These are phyloP conservation scores for Malurus cyaneus DNA, from an alignment of 2,113 vertebrate genomes.

Conservation along the genomic window DNA sequence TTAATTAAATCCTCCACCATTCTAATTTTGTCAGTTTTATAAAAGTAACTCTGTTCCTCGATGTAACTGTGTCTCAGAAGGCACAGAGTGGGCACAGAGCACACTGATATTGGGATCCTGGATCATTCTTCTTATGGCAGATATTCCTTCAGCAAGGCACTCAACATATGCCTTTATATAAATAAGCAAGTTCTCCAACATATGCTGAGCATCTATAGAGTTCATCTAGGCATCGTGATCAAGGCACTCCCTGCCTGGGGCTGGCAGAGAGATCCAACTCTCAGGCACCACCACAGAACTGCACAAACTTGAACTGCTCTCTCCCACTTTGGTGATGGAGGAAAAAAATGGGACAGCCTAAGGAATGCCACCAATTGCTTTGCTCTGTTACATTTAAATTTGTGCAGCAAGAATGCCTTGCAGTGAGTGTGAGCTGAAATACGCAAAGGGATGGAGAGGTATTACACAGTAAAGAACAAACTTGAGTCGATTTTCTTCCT, in stretches of 20 bases:
- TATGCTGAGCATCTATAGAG: not conserved
- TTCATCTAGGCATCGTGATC: not conserved
- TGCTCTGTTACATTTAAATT: not conserved
- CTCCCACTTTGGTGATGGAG: not conserved
- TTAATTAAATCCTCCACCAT: not conserved
- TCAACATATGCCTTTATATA: not conserved
- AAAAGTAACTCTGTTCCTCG: not conserved
- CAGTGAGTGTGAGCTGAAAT: not conserved
- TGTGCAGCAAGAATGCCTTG: not conserved
- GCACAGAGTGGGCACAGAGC: not conserved
- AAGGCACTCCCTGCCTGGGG: not conserved
- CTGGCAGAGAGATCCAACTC: not conserved
- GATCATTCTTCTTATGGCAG: not conserved
- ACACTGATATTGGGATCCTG: not conserved
- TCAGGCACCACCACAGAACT: not conserved
- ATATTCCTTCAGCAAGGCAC: not conserved
- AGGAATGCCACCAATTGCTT: not conserved
- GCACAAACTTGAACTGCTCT: not conserved
- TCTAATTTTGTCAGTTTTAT: not conserved
- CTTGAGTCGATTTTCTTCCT: not conserved
- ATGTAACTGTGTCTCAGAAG: not conserved
- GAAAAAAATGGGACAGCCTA: accelerated
- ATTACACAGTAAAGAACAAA: not conserved
- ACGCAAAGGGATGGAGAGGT: not conserved
- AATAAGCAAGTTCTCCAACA: not conserved